A percentile compares a stretch with the other conserved stretches of the same genome.
Conservation (phyloP, 2,797 vertebrate genomes). For the Falco columbarius region DNA sequence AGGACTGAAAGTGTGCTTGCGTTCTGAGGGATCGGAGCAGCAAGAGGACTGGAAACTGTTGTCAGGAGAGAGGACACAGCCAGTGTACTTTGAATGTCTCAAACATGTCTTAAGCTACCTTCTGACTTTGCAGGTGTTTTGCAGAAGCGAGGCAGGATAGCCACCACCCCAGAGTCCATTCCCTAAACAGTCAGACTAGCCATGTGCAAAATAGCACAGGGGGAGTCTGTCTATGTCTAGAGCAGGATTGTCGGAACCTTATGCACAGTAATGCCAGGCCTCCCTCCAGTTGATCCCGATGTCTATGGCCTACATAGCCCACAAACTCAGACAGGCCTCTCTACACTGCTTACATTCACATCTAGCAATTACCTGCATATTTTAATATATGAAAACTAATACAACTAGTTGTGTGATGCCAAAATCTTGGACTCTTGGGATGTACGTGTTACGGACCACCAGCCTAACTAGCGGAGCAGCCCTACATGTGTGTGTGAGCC, state of each 20-base stretch:
- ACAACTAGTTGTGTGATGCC: not conserved
- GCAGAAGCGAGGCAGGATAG: not conserved
- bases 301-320: not conserved
- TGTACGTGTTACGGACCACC: not conserved
- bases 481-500: fast-evolving
- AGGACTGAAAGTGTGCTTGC: not conserved
- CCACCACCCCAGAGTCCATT: not conserved
- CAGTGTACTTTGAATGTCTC: not conserved
- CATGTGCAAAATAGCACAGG: not conserved
- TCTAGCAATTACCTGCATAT: not conserved
- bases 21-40: not conserved
- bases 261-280: not conserved
- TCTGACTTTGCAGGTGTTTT: not conserved
- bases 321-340: not conserved
- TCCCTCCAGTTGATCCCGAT: not conserved
- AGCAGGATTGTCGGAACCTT: not conserved
- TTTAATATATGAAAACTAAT: not conserved
- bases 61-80: not conserved
- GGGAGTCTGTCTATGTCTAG: not conserved
- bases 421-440: not conserved
- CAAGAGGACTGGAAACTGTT: not conserved
- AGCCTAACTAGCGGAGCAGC: not conserved
- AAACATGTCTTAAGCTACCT: not conserved
- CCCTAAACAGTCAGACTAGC: not conserved
- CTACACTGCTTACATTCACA: not conserved